Evolutionary conservation across 2,888 invertebrate genomes (phyloP), one percentile per base, ranked within the genome.

Genomic region (Galerucella nymphaeae): DNA sequence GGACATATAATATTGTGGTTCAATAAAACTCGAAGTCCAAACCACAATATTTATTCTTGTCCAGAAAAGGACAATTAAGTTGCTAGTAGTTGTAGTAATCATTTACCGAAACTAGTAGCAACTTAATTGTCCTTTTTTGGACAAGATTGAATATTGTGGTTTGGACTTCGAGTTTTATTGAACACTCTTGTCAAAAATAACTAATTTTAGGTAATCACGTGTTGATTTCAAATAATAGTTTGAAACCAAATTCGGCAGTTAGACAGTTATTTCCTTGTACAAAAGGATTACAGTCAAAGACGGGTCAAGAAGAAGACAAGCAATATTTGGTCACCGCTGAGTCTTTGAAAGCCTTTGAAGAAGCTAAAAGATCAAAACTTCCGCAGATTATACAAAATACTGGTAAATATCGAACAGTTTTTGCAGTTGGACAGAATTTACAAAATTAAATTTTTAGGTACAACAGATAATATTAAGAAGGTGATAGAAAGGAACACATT

Each of bases 401-500:
- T 23, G 87, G 86, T 61, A 42, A 58, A 23, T 58, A 53, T 8
- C 16, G 3, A 30, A 30, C 3, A 30, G 23, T 30, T 30, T 30
- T 30, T 30, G 23, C 23, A 30, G 23, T 30, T 41, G 86, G 85
- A 18, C 16, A 42, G 5, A 10, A 1, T 42, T 11, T 42, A 10
- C 42, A 10, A 42, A 42, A 11, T 53, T 16, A 53, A 38, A 58
- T 61, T 61, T 10, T 2, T 61, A 61, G 61, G 61, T 62, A 91
- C 92, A 75, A 92, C 92, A 42, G 91, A 90, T 20, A 93, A 90
- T 66, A 92, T 92, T 72, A 90, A 93, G 14, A 89, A 93, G 61
- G 94, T 94, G 48, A 95, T 96, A 73, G 95, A 96, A 82, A 89
- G 95, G 59, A 96, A 96, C 83, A 94, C 95, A 0, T 85, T 96